A percentile compares a stretch with the other conserved stretches of the same genome.
Conservation (phyloP, 2,888 invertebrate genomes). For the Pelosia muscerda region DNA sequence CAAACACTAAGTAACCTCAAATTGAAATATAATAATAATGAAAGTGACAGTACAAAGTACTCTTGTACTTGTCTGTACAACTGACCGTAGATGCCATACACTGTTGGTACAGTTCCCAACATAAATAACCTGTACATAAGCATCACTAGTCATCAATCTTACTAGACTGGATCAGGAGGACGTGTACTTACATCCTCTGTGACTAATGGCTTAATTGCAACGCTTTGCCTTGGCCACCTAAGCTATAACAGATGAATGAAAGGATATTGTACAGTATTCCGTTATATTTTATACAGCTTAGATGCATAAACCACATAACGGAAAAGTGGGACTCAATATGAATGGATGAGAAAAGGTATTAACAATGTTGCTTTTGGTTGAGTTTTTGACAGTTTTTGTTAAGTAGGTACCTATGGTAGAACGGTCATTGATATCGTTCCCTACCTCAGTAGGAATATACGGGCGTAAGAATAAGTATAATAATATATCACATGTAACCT, state of each 20-base stretch:
- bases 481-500: not conserved
- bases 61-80: not conserved
- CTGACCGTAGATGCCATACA: not conserved
- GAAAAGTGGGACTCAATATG: not conserved
- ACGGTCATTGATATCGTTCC: too few species aligned
- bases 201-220: constrained; percentile 10
- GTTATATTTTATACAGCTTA: not conserved
- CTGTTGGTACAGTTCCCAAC: not conserved
- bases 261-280: not conserved
- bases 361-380: too few species aligned
- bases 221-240: constrained; percentile 2
- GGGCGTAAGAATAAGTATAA: not conserved
- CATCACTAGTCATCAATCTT: constrained; percentile 5
- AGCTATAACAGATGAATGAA: not conserved
- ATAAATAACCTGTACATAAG: constrained; percentile 9
- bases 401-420: too few species aligned
- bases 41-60: not conserved
- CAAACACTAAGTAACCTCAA: too few species aligned
- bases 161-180: not conserved
- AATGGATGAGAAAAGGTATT: not conserved
- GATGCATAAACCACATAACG: not conserved
- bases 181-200: constrained; percentile 9
- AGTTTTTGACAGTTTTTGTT: too few species aligned
- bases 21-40: not conserved
- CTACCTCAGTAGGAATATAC: too few species aligned